phyloP scores from a whole-genome alignment of 2,113 vertebrate genomes.

The Brevimyrus niger region DNA sequence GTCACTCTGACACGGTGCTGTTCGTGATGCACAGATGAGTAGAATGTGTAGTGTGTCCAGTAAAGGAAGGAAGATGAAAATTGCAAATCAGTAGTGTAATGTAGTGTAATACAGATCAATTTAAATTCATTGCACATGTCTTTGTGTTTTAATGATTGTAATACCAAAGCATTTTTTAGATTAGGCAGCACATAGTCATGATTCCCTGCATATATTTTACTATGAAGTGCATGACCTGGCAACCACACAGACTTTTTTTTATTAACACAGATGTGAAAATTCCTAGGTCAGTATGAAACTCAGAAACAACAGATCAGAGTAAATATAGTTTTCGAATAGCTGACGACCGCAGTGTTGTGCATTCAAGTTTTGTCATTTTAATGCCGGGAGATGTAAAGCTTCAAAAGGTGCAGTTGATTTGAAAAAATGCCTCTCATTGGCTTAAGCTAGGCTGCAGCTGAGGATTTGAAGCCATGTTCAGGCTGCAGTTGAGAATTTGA shows the following conservation, averaged over 20 bases:
- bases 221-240: not conserved
- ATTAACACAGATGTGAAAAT: not conserved
- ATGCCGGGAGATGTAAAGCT: not conserved
- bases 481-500: conserved; percentile 16
- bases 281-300: not conserved
- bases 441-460: conserved; percentile 13
- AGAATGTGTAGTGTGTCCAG: no score
- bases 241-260: not conserved
- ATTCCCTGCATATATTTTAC: not conserved
- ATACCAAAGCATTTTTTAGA: not conserved
- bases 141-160: not conserved
- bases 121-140: not conserved
- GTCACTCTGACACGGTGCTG: not conserved
- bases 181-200: not conserved
- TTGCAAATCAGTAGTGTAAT: not conserved
- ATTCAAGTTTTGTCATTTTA: not conserved
- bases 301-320: not conserved
- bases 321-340: conserved; percentile 20
- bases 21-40: not conserved
- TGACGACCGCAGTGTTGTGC: not conserved
- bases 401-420: not conserved
- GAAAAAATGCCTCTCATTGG: not conserved
- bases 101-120: not conserved
- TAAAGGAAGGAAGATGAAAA: not conserved
- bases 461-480: not conserved